Evolutionary conservation across 2,888 invertebrate genomes (phyloP), one percentile per base, ranked within the genome.

Genomic region (Drosophila pseudotakahashii): DNA sequence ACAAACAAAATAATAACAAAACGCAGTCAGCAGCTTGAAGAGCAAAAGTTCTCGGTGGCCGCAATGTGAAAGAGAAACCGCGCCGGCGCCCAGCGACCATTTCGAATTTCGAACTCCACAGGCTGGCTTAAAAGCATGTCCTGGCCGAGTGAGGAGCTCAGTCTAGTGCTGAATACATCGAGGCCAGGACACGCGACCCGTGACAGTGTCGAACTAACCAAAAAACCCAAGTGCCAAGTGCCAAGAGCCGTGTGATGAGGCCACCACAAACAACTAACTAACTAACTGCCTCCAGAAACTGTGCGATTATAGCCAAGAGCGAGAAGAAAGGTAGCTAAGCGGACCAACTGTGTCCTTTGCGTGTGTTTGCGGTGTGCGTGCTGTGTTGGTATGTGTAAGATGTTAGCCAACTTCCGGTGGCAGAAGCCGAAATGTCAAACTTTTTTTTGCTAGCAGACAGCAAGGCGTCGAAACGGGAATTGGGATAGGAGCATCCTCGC

Each of bases 1-100:
- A 82, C 85, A 86, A 88, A 82, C 82, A 88, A 86, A 82, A 82
- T 82, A 88, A 82, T 82, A 82, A 82, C 88, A 82, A 82, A 86
- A 67, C 78, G 62, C 66, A 68, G 34, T 52, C 58, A 67, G 61
- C 63, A 70, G 62, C 60, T 61, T 54, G 57, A 78, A 78, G 76
- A 78, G 70, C 26, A 41, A 34, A 60, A 60, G 47, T 60, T 50
- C 42, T 37, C 19, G 7, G 14, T 6, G n/a, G 13, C 23, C 9
- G 32, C 23, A n/a, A 23, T 7, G 3, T 1, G 7, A 23, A 23
- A 61, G 68, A 71, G 78, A 57, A 53, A n/a, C 23, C 13, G 78
- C 82, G 89, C 81, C 61, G 41, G 48, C 78, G 89, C 74, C 4
- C 1, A 7, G 4, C 6, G 0, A 2, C 7, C 51, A 87, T 7